Evolutionary conservation across 2,888 invertebrate genomes (phyloP), one percentile per base, ranked within the genome.

Genomic region (Eubasilissa splendida): DNA sequence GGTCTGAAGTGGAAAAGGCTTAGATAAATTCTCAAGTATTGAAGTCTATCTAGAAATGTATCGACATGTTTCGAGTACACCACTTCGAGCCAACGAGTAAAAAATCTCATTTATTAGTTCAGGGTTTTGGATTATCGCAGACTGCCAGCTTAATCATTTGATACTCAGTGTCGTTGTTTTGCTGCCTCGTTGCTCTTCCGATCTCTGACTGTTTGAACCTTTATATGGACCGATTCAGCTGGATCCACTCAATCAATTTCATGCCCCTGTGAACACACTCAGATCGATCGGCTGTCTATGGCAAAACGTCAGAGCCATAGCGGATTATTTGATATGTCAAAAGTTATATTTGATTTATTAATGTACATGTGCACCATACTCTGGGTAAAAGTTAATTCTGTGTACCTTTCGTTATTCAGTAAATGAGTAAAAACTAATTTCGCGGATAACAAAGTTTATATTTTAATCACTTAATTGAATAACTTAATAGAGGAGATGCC

Each of bases 221-320:
- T 76, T 74, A 76, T 80, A 71, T 71, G 53, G 56, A 31, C 31
- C 71, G 71, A 71, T 56, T 71, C 71, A 71, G 71, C 56, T 53
- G 56, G 56, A 71, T 82, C 80, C 83, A 83, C 80, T 83, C 80
- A 83, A 83, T 83, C 83, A 83, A 83, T 83, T 83, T 83, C 80
- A 80, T 81, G 80, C 79, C 59, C 60, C 79, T 22, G 73, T 59
- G 77, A 77, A 66, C 70, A 66, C 59, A 70, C 60, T 68, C 60
- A 71, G 82, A 82, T 82, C 82, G 82, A 82, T 80, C 74, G 75
- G 54, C 65, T 65, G 74, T 77, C 77, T 77, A 33, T 75, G 58
- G 74, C 79, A 66, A 74, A 79, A 63, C 52, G 75, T 74, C 79
- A 74, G 53, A 66, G 22, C 50, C 68, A 42, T 50, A 68, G 68